Conservation (phyloP, 2,113 vertebrate genomes). For the Perognathus longimembris region DNA sequence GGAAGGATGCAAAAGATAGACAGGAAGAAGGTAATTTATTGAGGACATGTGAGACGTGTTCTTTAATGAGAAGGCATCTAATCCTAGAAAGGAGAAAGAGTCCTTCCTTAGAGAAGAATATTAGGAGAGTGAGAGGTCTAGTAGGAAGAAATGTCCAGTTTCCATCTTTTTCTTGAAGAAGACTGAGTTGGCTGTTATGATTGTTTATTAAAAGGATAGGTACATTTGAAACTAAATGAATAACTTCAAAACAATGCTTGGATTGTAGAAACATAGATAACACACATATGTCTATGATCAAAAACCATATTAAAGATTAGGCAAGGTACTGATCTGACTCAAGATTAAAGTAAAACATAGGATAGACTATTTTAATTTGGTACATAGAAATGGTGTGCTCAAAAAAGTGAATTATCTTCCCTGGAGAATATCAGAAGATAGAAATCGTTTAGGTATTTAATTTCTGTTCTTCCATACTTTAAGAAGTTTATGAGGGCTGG, state of each 20-base stretch:
- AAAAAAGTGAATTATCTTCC: slow-evolving; percentile 55
- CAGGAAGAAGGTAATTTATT: neutral
- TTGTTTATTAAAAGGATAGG: neutral
- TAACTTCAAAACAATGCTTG: neutral
- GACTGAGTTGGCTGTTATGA: neutral
- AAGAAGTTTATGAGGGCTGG: too few relatives aligned
- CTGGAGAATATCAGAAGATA: slow-evolving; percentile 1
- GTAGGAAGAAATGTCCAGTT: neutral
- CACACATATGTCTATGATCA: too few relatives aligned
- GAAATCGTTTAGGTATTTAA: slow-evolving; percentile 9
- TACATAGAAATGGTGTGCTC: neutral
- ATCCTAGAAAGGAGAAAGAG: neutral
- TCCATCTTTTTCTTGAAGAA: neutral
- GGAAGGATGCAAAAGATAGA: neutral
- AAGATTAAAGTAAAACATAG: slow-evolving; percentile 42
- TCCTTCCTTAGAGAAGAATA: neutral
- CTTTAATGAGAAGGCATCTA: neutral
- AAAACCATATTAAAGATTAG: slow-evolving; percentile 37
- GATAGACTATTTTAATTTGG: slow-evolving; percentile 9
- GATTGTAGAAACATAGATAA: neutral
- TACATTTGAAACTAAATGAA: neutral
- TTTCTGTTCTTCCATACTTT: neutral
- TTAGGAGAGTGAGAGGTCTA: neutral
- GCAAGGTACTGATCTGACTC: neutral
- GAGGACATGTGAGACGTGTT: neutral